A percentile compares a stretch with the other conserved stretches of the same genome.
These are phyloP conservation scores for Anguilla japonica DNA, from an alignment of 2,113 vertebrate species.

Conservation along the genomic window DNA sequence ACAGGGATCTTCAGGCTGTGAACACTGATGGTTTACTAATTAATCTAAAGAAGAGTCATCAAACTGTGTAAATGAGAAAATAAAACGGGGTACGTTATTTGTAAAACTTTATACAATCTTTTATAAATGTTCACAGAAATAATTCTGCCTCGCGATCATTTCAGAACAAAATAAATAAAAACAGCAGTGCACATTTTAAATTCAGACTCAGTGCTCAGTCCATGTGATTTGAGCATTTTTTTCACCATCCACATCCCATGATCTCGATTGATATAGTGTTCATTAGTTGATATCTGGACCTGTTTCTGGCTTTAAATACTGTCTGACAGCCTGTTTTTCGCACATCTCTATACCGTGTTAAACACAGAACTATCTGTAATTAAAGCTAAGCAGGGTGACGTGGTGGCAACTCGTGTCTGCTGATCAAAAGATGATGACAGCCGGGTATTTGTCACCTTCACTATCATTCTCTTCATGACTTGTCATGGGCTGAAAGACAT, in stretches of 20 bases:
- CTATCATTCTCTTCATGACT: not conserved
- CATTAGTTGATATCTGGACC: not conserved
- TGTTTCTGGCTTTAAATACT: not conserved
- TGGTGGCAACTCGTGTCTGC: not conserved
- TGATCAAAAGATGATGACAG: slow-evolving; percentile 10
- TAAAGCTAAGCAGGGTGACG: not conserved
- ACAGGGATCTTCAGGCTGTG: not conserved
- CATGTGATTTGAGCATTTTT: not conserved
- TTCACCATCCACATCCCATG: not conserved
- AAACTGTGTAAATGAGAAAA: not conserved
- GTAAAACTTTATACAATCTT: too few relatives aligned
- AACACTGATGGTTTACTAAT: not conserved
- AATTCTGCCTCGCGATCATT: too few relatives aligned
- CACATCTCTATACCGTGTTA: not conserved
- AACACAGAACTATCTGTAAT: slow-evolving; percentile 12
- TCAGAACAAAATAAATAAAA: too few relatives aligned
- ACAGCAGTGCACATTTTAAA: too few relatives aligned
- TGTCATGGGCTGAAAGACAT: slow-evolving; percentile 4
- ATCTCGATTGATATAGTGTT: not conserved
- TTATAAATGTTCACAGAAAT: too few relatives aligned
- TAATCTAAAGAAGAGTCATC: not conserved
- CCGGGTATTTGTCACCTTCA: not conserved
- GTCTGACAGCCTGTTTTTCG: not conserved
- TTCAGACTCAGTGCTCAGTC: not conserved
- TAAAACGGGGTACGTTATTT: too few relatives aligned